Evolutionary conservation across 1,140 invertebrate species (phyloP).

Genomic region (Drosophila sproati): DNA sequence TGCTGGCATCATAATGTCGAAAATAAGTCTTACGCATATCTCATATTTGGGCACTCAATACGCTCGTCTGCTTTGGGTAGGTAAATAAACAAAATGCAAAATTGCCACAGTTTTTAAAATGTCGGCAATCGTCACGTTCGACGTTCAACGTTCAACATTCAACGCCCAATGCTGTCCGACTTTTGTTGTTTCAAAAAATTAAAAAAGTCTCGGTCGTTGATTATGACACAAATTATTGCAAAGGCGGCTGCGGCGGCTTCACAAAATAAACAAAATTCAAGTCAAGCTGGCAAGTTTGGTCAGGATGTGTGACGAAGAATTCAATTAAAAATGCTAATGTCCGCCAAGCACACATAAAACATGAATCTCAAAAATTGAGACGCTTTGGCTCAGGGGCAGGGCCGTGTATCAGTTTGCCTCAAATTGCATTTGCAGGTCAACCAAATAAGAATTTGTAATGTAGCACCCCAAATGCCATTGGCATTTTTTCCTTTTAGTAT

Average conservation of each 20-base stretch:
- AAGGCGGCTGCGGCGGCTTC: conserved; percentile 4
- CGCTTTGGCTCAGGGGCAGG: neutral
- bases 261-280: conserved; percentile 52
- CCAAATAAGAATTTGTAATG: conserved; percentile 65
- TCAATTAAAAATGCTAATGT: conserved; percentile 76
- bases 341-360: conserved; percentile 23
- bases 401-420: conserved; percentile 11
- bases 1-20: conserved; percentile 58
- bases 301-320: conserved; percentile 59
- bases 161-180: neutral
- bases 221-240: conserved; percentile 55
- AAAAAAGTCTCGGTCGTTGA: conserved; percentile 38
- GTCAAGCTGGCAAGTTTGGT: neutral
- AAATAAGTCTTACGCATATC: conserved; percentile 72
- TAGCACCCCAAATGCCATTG: conserved; percentile 36
- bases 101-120: conserved; percentile 55
- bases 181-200: conserved; percentile 28
- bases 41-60: conserved; percentile 51
- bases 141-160: conserved; percentile 9
- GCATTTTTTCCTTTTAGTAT: conserved; percentile 27
- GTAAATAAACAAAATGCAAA: conserved; percentile 66
- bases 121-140: conserved; percentile 64
- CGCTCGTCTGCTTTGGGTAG: conserved; percentile 15
- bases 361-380: conserved; percentile 15
- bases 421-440: conserved; percentile 57